Base-by-base conservation (phyloP, 2,113 vertebrate genomes). In the Chaetodon auriga region DNA sequence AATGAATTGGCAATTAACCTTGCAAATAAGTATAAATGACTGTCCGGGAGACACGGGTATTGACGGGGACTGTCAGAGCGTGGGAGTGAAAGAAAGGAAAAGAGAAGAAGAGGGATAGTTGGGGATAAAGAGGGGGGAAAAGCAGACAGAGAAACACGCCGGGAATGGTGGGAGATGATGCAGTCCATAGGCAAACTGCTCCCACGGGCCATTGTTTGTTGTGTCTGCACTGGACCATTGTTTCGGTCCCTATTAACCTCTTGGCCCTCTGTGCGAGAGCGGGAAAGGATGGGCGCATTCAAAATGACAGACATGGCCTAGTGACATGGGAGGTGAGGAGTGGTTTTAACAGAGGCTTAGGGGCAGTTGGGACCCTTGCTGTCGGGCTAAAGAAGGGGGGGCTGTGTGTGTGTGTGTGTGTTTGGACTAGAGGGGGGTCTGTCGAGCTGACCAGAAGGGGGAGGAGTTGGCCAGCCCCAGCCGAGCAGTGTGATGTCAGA, bases 241-340 rank as follows among this genome's bases (percentile, higher is more conserved):
- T 97, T 95, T 95, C 79, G 92, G 70, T 88, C 87, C 93, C 93
- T 95, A 93, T 95, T 97, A 96, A 97, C 96, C 96, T 95, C 90
- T 95, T 92, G 95, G 92, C 94, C 93, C 87, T 35, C 88, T 45
- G 89, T 72, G 91, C 69, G 64, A 92, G 92, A 93, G 93, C 83
- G 90, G 91, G 90, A 92, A 91, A 89, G 88, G 90, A 89, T 83
- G 88, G 87, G 87, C 14, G 88, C 90, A 92, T 93, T 94, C 80
- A 93, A 93, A 93, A 92, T 92, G 90, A 94, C 94, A 96, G 96
- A 95, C 95, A 92, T 92, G 93, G 92, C 95, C 91, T 85, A 81
- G 91, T 94, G 91, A 94, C 92, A 95, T 92, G 92, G 94, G 93
- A 93, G 93, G 93, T 91, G 90, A 91, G 90, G 89, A 90, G 92